Conservation (phyloP, 2,888 invertebrate species). For the Mythimna ferrago region DNA sequence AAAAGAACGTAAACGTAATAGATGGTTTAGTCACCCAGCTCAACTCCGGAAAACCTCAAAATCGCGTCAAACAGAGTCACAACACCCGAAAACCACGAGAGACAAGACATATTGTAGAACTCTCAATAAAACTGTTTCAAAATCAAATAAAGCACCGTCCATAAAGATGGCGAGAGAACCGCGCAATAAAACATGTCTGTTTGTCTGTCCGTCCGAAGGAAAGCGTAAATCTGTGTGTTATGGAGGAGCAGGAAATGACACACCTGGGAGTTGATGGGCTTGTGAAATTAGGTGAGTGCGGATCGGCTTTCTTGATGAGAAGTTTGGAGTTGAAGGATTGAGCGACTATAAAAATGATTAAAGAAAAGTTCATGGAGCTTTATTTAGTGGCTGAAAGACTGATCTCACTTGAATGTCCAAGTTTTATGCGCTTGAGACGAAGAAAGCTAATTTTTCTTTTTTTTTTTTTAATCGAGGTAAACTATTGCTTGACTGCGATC, state of each 20-base stretch:
- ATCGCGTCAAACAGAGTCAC: slow-evolving; percentile 3
- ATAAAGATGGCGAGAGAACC: slow-evolving; percentile 51
- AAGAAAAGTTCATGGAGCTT: not conserved
- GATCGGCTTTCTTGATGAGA: slow-evolving; percentile 31
- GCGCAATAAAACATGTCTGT: slow-evolving; percentile 50
- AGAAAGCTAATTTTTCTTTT: too few species aligned
- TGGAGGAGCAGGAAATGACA: slow-evolving; percentile 39
- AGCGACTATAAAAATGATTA: not conserved
- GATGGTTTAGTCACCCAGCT: not conserved
- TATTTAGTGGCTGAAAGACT: too few species aligned
- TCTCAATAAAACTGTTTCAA: slow-evolving; percentile 40
- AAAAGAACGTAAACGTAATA: too few species aligned
- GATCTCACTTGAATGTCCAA: not conserved
- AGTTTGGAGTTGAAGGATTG: not conserved
- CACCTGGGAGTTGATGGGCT: slow-evolving; percentile 47
- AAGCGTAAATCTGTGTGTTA: slow-evolving; percentile 52
- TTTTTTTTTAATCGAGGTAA: too few species aligned
- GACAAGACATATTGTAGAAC: slow-evolving; percentile 38
- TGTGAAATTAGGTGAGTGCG: slow-evolving; percentile 26
- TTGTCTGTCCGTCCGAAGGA: slow-evolving; percentile 37
- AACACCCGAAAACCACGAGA: slow-evolving; percentile 44
- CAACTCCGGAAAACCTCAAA: slow-evolving; percentile 21
- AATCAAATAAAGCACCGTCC: slow-evolving; percentile 49
- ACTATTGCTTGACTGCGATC: too few species aligned
- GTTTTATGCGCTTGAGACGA: too few species aligned